These are phyloP conservation scores for Prenolepis imparis DNA, from an alignment of 2,888 invertebrate genomes.

Conservation along the genomic window DNA sequence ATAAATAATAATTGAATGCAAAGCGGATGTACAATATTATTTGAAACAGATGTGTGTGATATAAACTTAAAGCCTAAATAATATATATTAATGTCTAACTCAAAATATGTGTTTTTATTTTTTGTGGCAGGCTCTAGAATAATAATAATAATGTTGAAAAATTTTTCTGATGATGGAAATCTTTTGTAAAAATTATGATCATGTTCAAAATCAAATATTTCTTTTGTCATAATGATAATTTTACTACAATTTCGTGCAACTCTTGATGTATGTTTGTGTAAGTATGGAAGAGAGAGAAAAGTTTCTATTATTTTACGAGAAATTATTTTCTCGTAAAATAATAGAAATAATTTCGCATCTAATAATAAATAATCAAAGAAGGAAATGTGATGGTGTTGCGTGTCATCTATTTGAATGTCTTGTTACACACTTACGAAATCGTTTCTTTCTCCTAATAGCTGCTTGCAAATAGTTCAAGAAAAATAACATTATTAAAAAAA, in stretches of 20 bases:
- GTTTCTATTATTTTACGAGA: not conserved
- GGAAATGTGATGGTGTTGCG: conserved; percentile 72
- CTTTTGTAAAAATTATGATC: not conserved
- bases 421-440: conserved; percentile 85
- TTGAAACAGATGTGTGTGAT: conserved; percentile 41
- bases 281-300: not conserved
- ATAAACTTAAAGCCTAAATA: conserved; percentile 59
- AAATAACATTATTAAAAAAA: conserved; percentile 59
- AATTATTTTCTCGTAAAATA: conserved; percentile 24
- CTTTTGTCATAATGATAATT: not conserved
- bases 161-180: not conserved
- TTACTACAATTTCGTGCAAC: conserved; percentile 35
- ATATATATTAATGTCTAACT: conserved; percentile 78
- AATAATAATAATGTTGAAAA: conserved; percentile 25
- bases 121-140: conserved; percentile 71
- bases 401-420: conserved; percentile 79
- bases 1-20: conserved; percentile 51
- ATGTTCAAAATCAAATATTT: not conserved
- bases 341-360: conserved; percentile 9
- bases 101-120: conserved; percentile 82
- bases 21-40: conserved; percentile 57
- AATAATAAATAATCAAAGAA: conserved; percentile 55
- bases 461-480: conserved; percentile 83
- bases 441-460: conserved; percentile 86
- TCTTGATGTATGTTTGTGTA: not conserved